phyloP scores from a whole-genome alignment of 2,797 vertebrate species.

The Pelochelys cantorii region DNA sequence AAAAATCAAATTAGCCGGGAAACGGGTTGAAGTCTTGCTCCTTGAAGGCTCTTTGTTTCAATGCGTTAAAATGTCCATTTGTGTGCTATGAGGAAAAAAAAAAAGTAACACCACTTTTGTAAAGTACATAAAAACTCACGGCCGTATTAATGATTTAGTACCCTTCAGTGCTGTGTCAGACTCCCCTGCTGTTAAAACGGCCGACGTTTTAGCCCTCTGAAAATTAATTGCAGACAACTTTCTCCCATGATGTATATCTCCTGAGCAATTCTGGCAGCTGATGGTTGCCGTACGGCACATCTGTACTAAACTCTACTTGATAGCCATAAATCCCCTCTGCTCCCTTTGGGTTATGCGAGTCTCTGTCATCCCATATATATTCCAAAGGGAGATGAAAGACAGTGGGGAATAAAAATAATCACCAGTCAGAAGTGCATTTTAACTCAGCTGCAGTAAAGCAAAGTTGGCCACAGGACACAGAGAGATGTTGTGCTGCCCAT shows the following conservation, averaged over 20 bases:
- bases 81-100: slow-evolving; percentile 24
- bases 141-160: slow-evolving; percentile 52
- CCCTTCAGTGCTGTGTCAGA: slow-evolving; percentile 49
- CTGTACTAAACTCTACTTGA: slow-evolving; percentile 43
- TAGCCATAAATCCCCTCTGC: slow-evolving; percentile 51
- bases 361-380: background rate
- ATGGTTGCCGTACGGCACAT: slow-evolving; percentile 62
- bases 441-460: background rate
- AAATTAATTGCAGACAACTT: slow-evolving; percentile 72
- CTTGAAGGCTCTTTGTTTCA: background rate
- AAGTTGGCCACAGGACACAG: background rate
- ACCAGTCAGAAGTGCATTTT: background rate
- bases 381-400: background rate
- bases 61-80: background rate
- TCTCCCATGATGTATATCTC: slow-evolving; percentile 49
- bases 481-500: background rate
- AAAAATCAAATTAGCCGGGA: background rate
- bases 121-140: slow-evolving; percentile 30
- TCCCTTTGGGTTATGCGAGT: background rate
- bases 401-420: slow-evolving; percentile 26
- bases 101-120: background rate
- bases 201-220: slow-evolving; percentile 59
- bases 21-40: background rate
- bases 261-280: slow-evolving; percentile 59
- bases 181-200: slow-evolving; percentile 63